phyloP scores from a whole-genome alignment of 2,113 vertebrate species.

The Cettia cetti region DNA sequence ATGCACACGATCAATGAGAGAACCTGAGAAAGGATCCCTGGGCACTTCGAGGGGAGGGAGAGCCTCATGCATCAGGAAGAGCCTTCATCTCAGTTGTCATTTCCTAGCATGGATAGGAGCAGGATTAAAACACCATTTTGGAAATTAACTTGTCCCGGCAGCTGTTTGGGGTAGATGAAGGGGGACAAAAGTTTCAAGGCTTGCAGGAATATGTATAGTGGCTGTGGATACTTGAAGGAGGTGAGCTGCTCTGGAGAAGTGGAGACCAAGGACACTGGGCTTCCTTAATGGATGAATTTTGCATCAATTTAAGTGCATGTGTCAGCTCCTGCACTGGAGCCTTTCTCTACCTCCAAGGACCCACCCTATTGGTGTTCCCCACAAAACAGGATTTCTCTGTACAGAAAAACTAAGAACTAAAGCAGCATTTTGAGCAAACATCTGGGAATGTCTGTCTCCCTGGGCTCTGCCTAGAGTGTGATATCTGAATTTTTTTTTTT shows the following conservation, averaged over 20 bases:
- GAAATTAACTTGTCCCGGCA: background rate
- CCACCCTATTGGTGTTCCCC: background rate
- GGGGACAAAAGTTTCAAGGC: background rate
- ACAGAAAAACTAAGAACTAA: background rate
- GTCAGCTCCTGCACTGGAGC: background rate
- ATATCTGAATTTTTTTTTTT: background rate
- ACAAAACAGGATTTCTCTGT: background rate
- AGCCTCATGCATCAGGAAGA: background rate
- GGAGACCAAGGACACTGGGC: background rate
- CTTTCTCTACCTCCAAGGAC: background rate
- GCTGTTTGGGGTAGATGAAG: background rate
- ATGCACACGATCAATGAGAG: conserved; percentile 46
- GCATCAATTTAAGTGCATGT: background rate
- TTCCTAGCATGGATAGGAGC: background rate
- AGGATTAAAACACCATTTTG: background rate
- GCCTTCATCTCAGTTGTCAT: background rate
- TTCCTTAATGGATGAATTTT: background rate
- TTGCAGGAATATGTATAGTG: background rate
- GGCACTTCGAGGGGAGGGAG: background rate
- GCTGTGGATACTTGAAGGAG: background rate
- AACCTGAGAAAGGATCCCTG: conserved; percentile 16
- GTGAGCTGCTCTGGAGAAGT: background rate
- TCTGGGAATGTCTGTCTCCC: background rate
- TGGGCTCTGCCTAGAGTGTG: background rate
- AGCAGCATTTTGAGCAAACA: background rate